Evolutionary conservation across 2,113 vertebrate genomes (phyloP).

Genomic region (Vanacampus margaritifer): DNA sequence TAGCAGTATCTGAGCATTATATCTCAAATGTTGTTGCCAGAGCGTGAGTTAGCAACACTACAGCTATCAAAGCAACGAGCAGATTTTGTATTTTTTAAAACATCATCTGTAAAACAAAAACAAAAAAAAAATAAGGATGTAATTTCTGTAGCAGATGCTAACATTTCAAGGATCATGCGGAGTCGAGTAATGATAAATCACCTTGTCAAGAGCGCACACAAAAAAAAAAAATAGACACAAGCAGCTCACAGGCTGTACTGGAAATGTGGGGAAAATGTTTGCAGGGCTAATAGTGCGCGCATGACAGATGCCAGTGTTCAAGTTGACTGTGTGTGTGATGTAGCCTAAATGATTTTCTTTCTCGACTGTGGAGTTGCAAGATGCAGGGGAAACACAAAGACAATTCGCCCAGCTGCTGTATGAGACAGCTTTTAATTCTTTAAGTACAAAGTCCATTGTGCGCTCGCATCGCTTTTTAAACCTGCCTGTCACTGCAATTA

Average conservation of each 20-base stretch:
- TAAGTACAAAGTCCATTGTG: slow-evolving; percentile 27
- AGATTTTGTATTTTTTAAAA: slow-evolving; percentile 31
- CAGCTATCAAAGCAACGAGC: slow-evolving; percentile 19
- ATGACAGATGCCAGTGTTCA: slow-evolving; percentile 46
- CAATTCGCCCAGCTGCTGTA: slow-evolving; percentile 2
- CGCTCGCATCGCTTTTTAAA: slow-evolving; percentile 29
- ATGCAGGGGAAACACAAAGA: slow-evolving; percentile 19
- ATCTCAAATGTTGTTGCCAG: background rate
- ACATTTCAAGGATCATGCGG: slow-evolving; percentile 38
- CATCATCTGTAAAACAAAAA: slow-evolving; percentile 7
- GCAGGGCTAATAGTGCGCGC: slow-evolving; percentile 39
- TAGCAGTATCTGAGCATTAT: background rate
- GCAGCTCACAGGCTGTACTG: slow-evolving; percentile 19
- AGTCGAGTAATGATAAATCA: slow-evolving; percentile 43
- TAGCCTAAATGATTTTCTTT: slow-evolving; percentile 31
- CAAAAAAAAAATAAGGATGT: slow-evolving; percentile 4
- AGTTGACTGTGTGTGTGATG: slow-evolving; percentile 36
- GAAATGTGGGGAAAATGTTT: slow-evolving; percentile 39
- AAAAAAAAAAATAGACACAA: background rate
- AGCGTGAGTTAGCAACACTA: background rate
- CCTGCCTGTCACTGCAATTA: slow-evolving; percentile 38
- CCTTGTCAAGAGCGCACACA: slow-evolving; percentile 20
- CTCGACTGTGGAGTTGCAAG: slow-evolving; percentile 8
- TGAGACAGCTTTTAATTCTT: slow-evolving; percentile 15
- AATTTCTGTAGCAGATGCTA: slow-evolving; percentile 45